Base-by-base conservation (phyloP, 92 coral and sea anemone species). In the Epizoanthus illoricatus region DNA sequence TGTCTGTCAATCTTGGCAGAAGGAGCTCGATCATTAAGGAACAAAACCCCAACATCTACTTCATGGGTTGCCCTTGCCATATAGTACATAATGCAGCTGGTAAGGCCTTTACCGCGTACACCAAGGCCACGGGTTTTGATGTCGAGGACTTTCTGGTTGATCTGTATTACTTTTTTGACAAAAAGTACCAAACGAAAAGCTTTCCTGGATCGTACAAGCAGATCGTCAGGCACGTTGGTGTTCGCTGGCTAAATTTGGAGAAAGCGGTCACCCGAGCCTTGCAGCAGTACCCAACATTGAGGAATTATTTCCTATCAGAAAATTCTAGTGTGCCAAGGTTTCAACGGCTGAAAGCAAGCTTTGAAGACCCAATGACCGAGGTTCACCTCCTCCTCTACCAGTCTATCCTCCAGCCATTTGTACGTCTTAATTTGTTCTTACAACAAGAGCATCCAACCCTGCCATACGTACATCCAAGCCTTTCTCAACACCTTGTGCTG, bases 131-230 rank as follows among this genome's bases (percentile, higher is more conserved):
- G 59, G 84, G 85, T 21, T 91, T 89, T 85, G 90, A 86, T 33
- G 85, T 86, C 20, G 84, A 83, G 67, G 92, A 91, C 55, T 68
- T 88, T 36, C 71, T 82, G 84, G 91, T 90, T 3, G 91, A 90
- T 43, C 49, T 88, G 6, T 90, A n/a, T 79, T 85, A 74, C 67
- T 90, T 89, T 89, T 88, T 90, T 72, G 86, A 88, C 54, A 52
- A 91, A 16, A 83, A 88, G 13, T 89, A 84, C 10, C 84, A 88
- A 65, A 66, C 86, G 23, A 85, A 88, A 33, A 62, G 41, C 81
- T 42, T 64, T 17, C 84, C 85, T 21, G 36, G 8, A 4, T 19
- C 62, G 7, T 69, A 69, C 56, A 16, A 24, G 6, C 52, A 79
- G 65, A 54, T 70, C 49, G 33, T 78, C 5, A 76, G 68, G 79